Percentiles rank a stretch among this genome's conserved stretches.
Evolutionary conservation across 2,888 invertebrate genomes (phyloP).

Genomic region (Andrena bucephala): DNA sequence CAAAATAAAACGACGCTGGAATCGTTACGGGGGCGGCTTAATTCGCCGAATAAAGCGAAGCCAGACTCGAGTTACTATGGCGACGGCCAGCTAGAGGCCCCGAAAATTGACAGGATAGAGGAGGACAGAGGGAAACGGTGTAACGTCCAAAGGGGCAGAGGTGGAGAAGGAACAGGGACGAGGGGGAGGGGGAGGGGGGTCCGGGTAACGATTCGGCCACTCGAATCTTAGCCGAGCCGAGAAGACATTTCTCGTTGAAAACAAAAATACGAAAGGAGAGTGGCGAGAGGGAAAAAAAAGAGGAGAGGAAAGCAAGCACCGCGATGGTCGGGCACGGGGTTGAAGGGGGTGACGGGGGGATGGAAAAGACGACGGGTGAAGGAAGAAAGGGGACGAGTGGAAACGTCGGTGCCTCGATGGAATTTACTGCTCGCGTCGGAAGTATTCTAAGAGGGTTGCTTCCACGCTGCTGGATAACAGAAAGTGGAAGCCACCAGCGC

Average conservation of each 20-base stretch:
- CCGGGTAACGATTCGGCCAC: constrained; percentile 56
- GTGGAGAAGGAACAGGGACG: constrained; percentile 39
- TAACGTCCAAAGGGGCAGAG: constrained; percentile 22
- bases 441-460: constrained; percentile 82
- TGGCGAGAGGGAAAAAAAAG: constrained; percentile 5
- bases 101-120: constrained; percentile 43
- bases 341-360: background rate
- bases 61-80: constrained; percentile 54
- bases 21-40: constrained; percentile 48
- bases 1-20: constrained; percentile 49
- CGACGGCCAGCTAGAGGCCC: constrained; percentile 37
- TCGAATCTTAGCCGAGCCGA: constrained; percentile 58
- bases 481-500: constrained; percentile 76
- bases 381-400: constrained; percentile 56
- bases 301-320: background rate
- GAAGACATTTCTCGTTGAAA: constrained; percentile 58
- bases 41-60: constrained; percentile 62
- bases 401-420: constrained; percentile 74
- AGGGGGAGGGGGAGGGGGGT: background rate
- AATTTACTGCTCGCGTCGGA: constrained; percentile 80
- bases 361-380: background rate
- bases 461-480: constrained; percentile 79
- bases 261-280: constrained; percentile 50
- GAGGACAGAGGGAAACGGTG: background rate
- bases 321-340: background rate